A percentile compares a stretch with the other conserved stretches of the same genome.
These are phyloP conservation scores for Dasyurus viverrinus DNA, from an alignment of 2,113 vertebrate genomes.

Conservation along the genomic window DNA sequence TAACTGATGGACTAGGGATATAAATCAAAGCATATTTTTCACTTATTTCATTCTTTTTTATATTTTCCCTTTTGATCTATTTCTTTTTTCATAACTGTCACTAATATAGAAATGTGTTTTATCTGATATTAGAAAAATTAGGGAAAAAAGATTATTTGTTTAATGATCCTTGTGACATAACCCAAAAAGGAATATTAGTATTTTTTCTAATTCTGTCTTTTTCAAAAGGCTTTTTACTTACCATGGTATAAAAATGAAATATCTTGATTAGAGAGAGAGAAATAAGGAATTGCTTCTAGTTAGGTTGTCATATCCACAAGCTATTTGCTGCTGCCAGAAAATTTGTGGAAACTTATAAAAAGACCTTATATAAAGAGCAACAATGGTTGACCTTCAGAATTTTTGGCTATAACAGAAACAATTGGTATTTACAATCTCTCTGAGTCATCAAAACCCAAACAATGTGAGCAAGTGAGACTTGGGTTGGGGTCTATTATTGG, in stretches of 20 bases:
- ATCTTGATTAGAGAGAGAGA: slow-evolving; percentile 22
- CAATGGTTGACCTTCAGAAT: background rate
- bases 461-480: no score
- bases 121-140: no score
- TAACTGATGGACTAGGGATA: no score
- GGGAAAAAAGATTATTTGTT: background rate
- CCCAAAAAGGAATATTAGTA: background rate
- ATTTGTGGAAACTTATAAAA: slow-evolving; percentile 21
- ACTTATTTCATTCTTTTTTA: no score
- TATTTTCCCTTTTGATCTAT: no score
- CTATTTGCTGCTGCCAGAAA: slow-evolving; percentile 15
- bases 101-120: no score
- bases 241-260: background rate
- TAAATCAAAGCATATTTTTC: no score
- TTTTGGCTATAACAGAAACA: no score
- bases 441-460: no score
- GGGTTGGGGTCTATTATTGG: no score
- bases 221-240: background rate
- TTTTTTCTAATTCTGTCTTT: background rate
- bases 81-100: no score
- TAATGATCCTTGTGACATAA: background rate
- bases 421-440: no score
- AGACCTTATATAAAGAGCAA: background rate
- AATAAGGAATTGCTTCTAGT: slow-evolving; percentile 22
- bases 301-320: background rate